Evolutionary conservation across 53 echinoderm and acorn worm species (phyloP), one percentile per base, ranked within the genome.

Genomic region (Zoroaster sp.): DNA sequence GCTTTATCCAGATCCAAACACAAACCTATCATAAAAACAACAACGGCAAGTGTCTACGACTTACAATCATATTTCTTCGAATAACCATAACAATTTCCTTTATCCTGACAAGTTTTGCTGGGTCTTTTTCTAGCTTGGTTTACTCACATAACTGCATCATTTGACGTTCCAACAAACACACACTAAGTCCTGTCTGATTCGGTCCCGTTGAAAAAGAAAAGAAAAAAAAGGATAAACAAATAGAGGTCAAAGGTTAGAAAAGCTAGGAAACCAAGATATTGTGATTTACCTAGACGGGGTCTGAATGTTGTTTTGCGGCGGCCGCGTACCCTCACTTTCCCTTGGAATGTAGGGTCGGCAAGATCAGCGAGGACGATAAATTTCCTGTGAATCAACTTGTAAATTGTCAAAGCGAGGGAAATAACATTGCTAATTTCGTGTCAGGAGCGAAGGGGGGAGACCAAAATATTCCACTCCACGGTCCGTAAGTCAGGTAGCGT

Each of bases 211-310:
- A 40, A 41, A 31, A 0, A 18, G 2, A 15, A 75, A 75, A 75
- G 49, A 75, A 75, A n/a, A n/a, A 59, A 43, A 80, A 82, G 43
- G 66, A 82, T 82, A 66, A 82, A 82, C 82, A 82, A 82, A 82
- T 66, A 66, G 82, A 67, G 82, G 40, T 82, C 68, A 82, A 43
- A 67, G 68, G 35, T 82, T 82, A 46, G 34, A 71, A 85, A 69
- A 71, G 46, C 70, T 31, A 37, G 33, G 21, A 37, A 70, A 47
- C 33, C 51, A 35, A 45, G 34, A n/a, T 14, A 36, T 25, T 33
- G 46, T 71, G 85, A 85, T 85, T 85, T 85, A 85, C 52, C 85
- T 70, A 40, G 68, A 35, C 25, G 12, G 34, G 20, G 13, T 49
- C 8, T 28, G 55, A 20, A 13, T 83, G 43, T 83, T 83, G 83